Base-by-base conservation (phyloP, 2,888 invertebrate species). In the Drosophila paramelanica region DNA sequence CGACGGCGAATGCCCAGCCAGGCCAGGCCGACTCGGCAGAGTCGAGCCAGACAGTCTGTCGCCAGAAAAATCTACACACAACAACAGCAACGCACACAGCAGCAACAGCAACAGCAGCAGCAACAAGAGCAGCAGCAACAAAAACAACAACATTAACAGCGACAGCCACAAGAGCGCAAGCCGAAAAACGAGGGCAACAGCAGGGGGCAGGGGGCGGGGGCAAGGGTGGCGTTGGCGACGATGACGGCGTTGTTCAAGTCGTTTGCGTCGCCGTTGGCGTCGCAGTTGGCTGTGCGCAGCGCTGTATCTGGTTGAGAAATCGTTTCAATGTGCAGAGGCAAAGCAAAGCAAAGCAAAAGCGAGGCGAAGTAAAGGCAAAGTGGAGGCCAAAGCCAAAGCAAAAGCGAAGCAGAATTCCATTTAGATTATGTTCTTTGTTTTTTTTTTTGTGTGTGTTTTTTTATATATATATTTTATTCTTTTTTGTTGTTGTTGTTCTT, bases 361-460 rank as follows among this genome's bases (percentile, higher is more conserved):
- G 59, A 77, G 17, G 42, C 42, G 27, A 38, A 58, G 52, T 4
- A 36, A 36, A 36, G 13, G 36, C 36, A 13, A 36, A 36, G 36
- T 36, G 36, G 36, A 36, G 36, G 36, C 42, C 57, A 51, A 68
- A 73, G 52, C 45, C 62, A 79, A 76, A 70, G 69, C 77, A 69
- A 83, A 77, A 73, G 76, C 70, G 47, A 83, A 83, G 79, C 79
- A 80, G 79, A 86, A 86, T 81, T 86, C 78, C 84, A 85, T 74
- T 86, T 83, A 81, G 78, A 86, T 86, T 83, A 82, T 83, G 67
- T 80, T 73, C 82, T 73, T 71, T 67, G 64, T 60, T 60, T 56
- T 64, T 33, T 59, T 23, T 23, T 23, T 23, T 23, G 23, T 23
- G 3, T 67, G 64, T 60, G 57, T 56, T 64, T 33, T 59, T 59